These are phyloP conservation scores for Hoplias malabaricus DNA, from an alignment of 2,113 vertebrate genomes.

Conservation along the genomic window DNA sequence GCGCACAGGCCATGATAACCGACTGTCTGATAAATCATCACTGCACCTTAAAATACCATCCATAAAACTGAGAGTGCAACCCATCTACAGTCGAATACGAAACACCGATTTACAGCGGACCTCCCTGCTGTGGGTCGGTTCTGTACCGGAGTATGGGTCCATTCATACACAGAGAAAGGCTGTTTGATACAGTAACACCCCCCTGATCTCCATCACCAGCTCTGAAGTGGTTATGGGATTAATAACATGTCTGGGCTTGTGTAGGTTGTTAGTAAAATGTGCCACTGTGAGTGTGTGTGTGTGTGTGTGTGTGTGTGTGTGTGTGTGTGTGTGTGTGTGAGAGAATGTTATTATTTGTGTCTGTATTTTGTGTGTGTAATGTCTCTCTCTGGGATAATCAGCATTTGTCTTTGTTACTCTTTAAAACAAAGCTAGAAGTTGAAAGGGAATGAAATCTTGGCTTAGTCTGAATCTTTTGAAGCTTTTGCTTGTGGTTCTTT, in stretches of 20 bases:
- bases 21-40: conserved; percentile 8
- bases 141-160: neutral
- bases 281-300: neutral
- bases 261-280: neutral
- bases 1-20: neutral
- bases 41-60: neutral
- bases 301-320: neutral
- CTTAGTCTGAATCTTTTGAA: conserved; percentile 15
- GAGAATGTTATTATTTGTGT: neutral
- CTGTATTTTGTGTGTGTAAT: neutral
- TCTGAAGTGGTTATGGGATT: conserved; percentile 14
- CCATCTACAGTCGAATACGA: neutral
- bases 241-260: neutral
- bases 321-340: neutral
- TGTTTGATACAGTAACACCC: neutral
- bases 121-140: neutral
- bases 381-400: conserved; percentile 7
- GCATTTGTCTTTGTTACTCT: conserved; percentile 20
- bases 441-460: conserved; percentile 3
- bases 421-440: conserved; percentile 24
- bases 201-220: neutral
- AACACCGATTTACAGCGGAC: neutral
- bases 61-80: neutral
- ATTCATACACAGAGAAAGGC: neutral
- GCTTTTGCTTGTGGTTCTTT: conserved; percentile 18